A percentile compares a stretch with the other conserved stretches of the same genome.
These are phyloP conservation scores for Amphiduros pacificus DNA, from an alignment of 2,888 invertebrate species.

Conservation along the genomic window DNA sequence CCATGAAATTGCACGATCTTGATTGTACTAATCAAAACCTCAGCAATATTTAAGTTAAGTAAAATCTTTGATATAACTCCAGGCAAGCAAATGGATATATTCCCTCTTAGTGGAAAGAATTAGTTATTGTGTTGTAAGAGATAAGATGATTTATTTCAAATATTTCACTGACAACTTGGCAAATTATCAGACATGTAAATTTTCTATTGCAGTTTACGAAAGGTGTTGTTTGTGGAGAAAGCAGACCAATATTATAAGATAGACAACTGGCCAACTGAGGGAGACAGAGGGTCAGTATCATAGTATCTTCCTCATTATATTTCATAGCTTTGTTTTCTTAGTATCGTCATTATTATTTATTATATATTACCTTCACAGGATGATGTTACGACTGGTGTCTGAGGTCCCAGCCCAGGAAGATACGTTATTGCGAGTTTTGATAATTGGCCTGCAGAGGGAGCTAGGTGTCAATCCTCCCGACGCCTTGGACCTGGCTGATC, in stretches of 20 bases:
- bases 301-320: not conserved
- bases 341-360: not conserved
- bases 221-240: constrained; percentile 58
- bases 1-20: no score
- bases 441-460: constrained; percentile 76
- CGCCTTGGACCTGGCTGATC: constrained; percentile 82
- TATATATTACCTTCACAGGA: constrained; percentile 28
- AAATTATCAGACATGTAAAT: no score
- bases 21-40: no score
- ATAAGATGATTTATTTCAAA: no score
- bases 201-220: constrained; percentile 56
- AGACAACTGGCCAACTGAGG: constrained; percentile 85
- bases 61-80: no score
- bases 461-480: constrained; percentile 77
- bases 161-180: no score
- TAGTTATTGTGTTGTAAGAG: no score
- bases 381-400: constrained; percentile 72
- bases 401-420: constrained; percentile 87
- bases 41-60: no score
- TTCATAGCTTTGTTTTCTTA: not conserved
- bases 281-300: constrained; percentile 68
- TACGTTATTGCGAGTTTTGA: constrained; percentile 77
- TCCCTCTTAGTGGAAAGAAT: no score
- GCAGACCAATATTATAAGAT: constrained; percentile 55
- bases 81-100: no score